phyloP scores from a whole-genome alignment of 2,888 invertebrate species.

The Drosophila picticornis region DNA sequence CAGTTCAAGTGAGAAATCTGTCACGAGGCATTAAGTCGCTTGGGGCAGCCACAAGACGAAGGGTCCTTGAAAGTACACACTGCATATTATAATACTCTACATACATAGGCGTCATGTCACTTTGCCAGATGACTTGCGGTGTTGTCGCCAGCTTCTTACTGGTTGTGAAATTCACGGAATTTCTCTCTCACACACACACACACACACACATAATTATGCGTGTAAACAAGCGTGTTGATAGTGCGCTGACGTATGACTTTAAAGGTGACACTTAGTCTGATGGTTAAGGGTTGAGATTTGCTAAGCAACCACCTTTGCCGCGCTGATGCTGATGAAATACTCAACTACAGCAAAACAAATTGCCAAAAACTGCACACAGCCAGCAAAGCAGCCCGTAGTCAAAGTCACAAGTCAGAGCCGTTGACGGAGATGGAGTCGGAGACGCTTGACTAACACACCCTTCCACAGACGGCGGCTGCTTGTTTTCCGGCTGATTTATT shows the following conservation, averaged over 20 bases:
- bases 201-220: conserved; percentile 75
- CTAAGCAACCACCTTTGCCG: conserved; percentile 29
- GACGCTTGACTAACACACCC: conserved; percentile 42
- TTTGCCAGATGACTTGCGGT: conserved; percentile 35
- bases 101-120: conserved; percentile 12
- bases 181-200: conserved; percentile 28
- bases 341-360: conserved; percentile 71
- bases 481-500: conserved; percentile 82
- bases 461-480: conserved; percentile 35
- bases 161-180: conserved; percentile 58
- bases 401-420: conserved; percentile 7
- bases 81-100: not conserved
- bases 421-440: not conserved
- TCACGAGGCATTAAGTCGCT: conserved; percentile 73
- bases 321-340: conserved; percentile 51
- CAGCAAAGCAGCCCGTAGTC: conserved; percentile 2
- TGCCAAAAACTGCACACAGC: conserved; percentile 60
- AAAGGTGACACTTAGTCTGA: conserved; percentile 12
- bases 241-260: conserved; percentile 74
- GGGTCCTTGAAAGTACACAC: not conserved
- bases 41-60: conserved; percentile 61
- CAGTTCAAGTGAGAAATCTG: conserved; percentile 74
- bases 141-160: conserved; percentile 14
- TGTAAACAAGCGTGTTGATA: conserved; percentile 81
- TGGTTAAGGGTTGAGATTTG: conserved; percentile 56